Percentiles rank a stretch among this genome's conserved stretches.
Evolutionary conservation across 2,113 vertebrate genomes (phyloP).

Genomic region (Pteronura brasiliensis): DNA sequence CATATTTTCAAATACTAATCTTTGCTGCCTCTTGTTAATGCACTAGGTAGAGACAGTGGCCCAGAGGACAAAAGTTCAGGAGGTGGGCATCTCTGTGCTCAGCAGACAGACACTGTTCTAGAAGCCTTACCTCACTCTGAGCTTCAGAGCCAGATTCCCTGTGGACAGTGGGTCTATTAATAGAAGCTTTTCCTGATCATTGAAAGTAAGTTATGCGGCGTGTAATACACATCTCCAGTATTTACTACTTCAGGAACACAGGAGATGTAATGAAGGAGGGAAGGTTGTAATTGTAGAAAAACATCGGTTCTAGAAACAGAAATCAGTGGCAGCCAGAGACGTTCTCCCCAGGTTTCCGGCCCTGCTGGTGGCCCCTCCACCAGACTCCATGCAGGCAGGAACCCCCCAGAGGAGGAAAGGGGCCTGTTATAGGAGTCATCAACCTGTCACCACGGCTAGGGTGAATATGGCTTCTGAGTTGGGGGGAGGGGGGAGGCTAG

Average conservation of each 20-base stretch:
- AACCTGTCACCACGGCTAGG: conserved; percentile 83
- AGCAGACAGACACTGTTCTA: background rate
- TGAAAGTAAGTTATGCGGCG: conserved; percentile 39
- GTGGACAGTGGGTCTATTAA: background rate
- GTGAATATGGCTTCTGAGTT: conserved; percentile 72
- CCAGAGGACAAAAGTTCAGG: background rate
- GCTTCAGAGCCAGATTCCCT: background rate
- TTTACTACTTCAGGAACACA: conserved; percentile 40
- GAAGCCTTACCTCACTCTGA: background rate
- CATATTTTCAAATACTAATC: background rate
- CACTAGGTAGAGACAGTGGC: background rate
- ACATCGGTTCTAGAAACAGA: conserved; percentile 55
- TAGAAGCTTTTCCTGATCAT: conserved; percentile 22
- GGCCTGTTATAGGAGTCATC: conserved; percentile 83
- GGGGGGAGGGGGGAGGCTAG: background rate
- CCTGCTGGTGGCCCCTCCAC: conserved; percentile 68
- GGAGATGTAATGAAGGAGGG: conserved; percentile 11
- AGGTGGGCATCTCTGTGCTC: background rate
- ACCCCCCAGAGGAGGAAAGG: conserved; percentile 81
- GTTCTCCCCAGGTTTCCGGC: conserved; percentile 62
- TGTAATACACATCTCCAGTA: background rate
- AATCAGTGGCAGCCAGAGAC: conserved; percentile 64
- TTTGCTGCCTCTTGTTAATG: background rate
- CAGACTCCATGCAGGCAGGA: conserved; percentile 74
- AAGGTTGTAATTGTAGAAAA: conserved; percentile 58